These are phyloP conservation scores for Heterotilapia buettikoferi DNA, from an alignment of 2,113 vertebrate species.

Conservation along the genomic window DNA sequence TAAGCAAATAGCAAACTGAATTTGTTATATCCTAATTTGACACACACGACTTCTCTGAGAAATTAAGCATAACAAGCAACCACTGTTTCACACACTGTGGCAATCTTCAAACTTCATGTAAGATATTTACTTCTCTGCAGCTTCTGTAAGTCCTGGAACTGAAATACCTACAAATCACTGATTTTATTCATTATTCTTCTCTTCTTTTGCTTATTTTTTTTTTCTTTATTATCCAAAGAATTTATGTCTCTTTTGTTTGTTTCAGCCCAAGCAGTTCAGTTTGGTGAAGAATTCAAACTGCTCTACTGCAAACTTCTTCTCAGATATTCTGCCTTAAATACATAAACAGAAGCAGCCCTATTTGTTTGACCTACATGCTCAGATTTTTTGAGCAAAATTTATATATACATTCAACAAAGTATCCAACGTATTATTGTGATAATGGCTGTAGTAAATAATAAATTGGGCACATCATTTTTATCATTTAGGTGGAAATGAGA, in stretches of 20 bases:
- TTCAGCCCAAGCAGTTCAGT: background rate
- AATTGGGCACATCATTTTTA: accelerated
- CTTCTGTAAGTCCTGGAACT: background rate
- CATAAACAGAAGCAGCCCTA: background rate
- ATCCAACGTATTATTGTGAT: background rate
- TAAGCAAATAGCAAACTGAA: accelerated
- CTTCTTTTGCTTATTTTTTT: background rate
- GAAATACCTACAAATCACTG: background rate
- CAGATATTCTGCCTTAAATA: background rate
- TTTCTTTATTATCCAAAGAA: background rate
- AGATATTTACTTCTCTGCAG: background rate
- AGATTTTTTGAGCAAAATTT: background rate
- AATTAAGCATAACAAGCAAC: background rate
- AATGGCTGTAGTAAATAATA: background rate
- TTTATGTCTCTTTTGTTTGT: background rate
- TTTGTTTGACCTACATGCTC: accelerated
- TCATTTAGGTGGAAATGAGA: background rate
- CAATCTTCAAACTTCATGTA: background rate
- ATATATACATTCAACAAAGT: background rate
- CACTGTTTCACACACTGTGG: background rate
- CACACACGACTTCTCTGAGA: background rate
- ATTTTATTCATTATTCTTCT: background rate
- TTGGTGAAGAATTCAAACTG: background rate
- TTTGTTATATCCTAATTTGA: background rate
- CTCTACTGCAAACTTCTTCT: background rate